Evolutionary conservation across 2,888 invertebrate genomes (phyloP), one percentile per base, ranked within the genome.

Genomic region (Enchytraeus crypticus): DNA sequence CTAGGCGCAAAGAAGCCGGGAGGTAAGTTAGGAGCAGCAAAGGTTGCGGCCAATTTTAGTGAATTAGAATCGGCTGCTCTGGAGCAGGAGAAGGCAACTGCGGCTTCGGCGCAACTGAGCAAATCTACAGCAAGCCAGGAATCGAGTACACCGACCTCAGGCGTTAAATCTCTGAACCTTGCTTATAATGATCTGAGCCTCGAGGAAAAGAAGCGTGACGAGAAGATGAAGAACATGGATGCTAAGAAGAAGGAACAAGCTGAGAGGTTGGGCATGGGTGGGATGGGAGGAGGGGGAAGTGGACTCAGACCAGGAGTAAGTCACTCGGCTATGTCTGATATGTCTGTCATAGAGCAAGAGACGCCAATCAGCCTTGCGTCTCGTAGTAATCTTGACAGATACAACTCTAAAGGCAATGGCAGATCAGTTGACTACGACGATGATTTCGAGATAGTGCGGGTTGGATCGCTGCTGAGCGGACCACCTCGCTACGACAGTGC

Each of bases 1-100:
- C 81, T 97, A 58, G 97, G 97, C 55, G n/a, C n/a, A n/a, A n/a
- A n/a, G n/a, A n/a, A n/a, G n/a, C n/a, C n/a, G n/a, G n/a, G n/a
- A n/a, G n/a, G n/a, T n/a, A n/a, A n/a, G n/a, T n/a, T n/a, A n/a
- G n/a, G n/a, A n/a, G 98, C 97, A 21, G 93, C 92, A 56, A 90
- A 90, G 78, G 92, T 97, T 30, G 88, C 88, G 72, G 86, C 92
- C 3, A 92, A 96, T 81, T 98, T 98, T 79, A 90, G 89, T 23
- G 95, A 93, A 74, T 86, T 97, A 64, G 96, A 97, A 80, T 86
- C 87, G 67, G 88, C 90, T 73, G 95, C 93, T 5, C 87, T 87
- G 72, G 84, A 89, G 79, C 86, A 88, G 2, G 90, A 92, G 79
- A 88, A 89, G 77, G 84, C 87, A 53, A 84, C 85, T 76, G 79